These are phyloP conservation scores for Umimayanthus chanpuru DNA, from an alignment of 92 coral and sea anemone genomes.

Conservation along the genomic window DNA sequence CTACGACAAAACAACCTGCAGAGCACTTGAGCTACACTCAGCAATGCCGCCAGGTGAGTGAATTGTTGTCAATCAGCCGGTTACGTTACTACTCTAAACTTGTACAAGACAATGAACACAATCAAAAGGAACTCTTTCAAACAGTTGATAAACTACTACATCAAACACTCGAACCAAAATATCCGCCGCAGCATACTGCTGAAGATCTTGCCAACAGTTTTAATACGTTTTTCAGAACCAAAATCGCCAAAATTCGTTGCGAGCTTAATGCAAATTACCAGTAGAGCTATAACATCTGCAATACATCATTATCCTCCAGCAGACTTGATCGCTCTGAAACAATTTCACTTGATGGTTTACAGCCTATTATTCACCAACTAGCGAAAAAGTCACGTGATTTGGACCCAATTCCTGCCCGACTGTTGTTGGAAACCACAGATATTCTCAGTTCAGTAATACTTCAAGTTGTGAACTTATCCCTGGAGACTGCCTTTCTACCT, in stretches of 20 bases:
- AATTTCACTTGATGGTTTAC: slow-evolving; percentile 4
- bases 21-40: not conserved
- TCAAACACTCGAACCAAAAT: not conserved
- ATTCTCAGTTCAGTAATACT: slow-evolving; percentile 1
- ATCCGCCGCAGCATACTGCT: not conserved
- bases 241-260: slow-evolving; percentile 4
- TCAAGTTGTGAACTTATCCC: slow-evolving; percentile 31
- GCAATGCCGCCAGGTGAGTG: not conserved
- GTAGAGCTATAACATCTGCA: not conserved
- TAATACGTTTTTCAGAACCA: slow-evolving; percentile 1
- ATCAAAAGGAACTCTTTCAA: not conserved
- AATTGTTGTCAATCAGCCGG: not conserved
- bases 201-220: slow-evolving; percentile 27
- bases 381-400: slow-evolving; percentile 5
- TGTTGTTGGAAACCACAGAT: not conserved
- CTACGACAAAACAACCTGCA: not conserved
- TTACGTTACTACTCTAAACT: not conserved
- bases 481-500: slow-evolving; percentile 29
- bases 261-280: not conserved
- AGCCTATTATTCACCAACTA: not conserved
- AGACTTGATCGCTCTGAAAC: slow-evolving; percentile 1
- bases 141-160: too few relatives aligned
- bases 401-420: slow-evolving; percentile 23
- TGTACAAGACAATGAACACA: not conserved
- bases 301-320: not conserved